Conservation (phyloP, 2,888 invertebrate species). For the Dexiosoma caninum region DNA sequence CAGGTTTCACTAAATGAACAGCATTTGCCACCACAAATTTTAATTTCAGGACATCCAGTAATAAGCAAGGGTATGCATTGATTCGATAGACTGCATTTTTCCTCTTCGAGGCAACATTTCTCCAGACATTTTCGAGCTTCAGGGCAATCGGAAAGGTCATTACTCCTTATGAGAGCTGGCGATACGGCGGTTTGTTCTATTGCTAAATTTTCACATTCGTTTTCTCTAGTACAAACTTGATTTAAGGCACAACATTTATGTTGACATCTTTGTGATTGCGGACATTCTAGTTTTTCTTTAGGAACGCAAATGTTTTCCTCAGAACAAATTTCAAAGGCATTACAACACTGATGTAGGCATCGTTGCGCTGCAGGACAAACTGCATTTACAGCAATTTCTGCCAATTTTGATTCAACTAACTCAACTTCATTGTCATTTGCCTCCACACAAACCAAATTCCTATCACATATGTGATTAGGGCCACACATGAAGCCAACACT, state of each 20-base stretch:
- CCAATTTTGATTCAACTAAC: neutral
- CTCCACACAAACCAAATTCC: neutral
- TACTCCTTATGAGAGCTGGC: too few species aligned
- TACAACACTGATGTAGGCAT: neutral
- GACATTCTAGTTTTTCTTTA: neutral
- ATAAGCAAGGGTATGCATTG: neutral
- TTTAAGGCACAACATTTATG: neutral
- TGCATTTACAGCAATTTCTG: neutral
- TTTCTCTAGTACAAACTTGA: neutral
- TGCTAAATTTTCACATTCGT: neutral
- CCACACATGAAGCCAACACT: neutral
- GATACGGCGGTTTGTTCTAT: neutral
- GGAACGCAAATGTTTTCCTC: neutral
- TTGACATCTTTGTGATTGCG: neutral
- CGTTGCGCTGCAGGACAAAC: neutral
- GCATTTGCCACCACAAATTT: slow-evolving; percentile 3
- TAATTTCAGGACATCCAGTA: neutral
- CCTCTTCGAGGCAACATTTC: neutral
- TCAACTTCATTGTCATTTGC: neutral
- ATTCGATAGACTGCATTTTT: neutral
- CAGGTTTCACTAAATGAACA: slow-evolving; percentile 9
- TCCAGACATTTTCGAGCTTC: neutral
- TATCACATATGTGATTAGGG: neutral
- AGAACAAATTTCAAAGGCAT: neutral
- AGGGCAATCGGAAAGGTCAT: neutral